Conservation (phyloP, 2,113 vertebrate genomes). For the Aptenodytes patagonicus region DNA sequence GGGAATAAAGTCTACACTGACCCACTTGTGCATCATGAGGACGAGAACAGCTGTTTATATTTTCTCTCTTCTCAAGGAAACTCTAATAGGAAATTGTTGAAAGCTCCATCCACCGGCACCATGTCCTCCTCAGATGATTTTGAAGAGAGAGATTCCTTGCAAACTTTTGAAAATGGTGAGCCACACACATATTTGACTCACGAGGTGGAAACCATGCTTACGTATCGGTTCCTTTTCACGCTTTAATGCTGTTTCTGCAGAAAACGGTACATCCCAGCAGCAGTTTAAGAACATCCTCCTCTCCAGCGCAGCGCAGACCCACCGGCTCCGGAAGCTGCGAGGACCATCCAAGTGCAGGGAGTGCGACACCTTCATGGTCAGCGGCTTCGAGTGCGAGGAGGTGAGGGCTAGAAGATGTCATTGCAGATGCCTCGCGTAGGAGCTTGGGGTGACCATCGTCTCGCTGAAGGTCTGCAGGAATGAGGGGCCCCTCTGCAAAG, state of each 20-base stretch:
- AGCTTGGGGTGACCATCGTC: neutral
- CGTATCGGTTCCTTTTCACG: rapidly evolving
- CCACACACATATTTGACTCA: rapidly evolving
- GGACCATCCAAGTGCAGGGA: slow-evolving; percentile 89
- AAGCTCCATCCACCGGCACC: slow-evolving; percentile 77
- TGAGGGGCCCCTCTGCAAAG: too few relatives aligned
- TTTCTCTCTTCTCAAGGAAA: slow-evolving; percentile 29
- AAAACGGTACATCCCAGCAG: slow-evolving; percentile 56
- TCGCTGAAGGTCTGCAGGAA: neutral
- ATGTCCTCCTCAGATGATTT: slow-evolving; percentile 88
- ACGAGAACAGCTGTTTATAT: rapidly evolving
- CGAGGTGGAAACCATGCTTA: rapidly evolving
- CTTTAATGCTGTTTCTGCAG: neutral
- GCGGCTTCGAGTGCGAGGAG: slow-evolving; percentile 91
- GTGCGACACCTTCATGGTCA: slow-evolving; percentile 91
- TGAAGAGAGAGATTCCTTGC: slow-evolving; percentile 81
- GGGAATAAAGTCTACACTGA: rapidly evolving
- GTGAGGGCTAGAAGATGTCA: slow-evolving; percentile 52
- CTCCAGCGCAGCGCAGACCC: slow-evolving; percentile 83
- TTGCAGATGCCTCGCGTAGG: neutral
- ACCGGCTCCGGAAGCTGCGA: slow-evolving; percentile 83
- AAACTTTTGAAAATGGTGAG: slow-evolving; percentile 72
- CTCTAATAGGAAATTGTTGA: slow-evolving; percentile 65
- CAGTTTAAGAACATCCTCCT: slow-evolving; percentile 67
- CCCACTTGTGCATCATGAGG: rapidly evolving